Evolutionary conservation across 2,797 vertebrate genomes (phyloP).

Genomic region (Lutjanus argentimaculatus): DNA sequence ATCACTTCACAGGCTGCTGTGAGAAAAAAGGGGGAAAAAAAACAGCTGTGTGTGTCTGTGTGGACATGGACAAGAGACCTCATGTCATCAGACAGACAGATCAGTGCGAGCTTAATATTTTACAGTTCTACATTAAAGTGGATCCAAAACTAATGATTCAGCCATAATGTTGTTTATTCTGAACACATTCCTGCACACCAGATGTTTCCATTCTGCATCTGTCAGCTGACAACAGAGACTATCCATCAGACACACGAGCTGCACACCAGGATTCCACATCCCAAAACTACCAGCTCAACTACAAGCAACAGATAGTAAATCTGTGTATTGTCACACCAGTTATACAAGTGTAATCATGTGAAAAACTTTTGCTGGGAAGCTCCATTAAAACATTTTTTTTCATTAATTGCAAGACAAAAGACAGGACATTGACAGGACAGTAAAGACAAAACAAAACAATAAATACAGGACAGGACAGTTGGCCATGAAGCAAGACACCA

Average conservation of each 20-base stretch:
- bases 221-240: too few relatives aligned
- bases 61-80: background rate
- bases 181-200: background rate
- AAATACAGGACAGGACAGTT: too few relatives aligned
- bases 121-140: background rate
- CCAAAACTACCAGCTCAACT: background rate
- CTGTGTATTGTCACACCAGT: background rate
- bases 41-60: background rate
- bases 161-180: too few relatives aligned
- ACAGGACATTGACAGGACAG: too few relatives aligned
- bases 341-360: too few relatives aligned
- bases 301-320: background rate
- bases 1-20: constrained; percentile 25
- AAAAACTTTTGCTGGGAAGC: too few relatives aligned
- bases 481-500: too few relatives aligned
- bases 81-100: background rate
- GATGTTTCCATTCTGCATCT: background rate
- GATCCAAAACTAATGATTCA: too few relatives aligned
- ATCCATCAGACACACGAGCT: too few relatives aligned
- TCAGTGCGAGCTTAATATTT: background rate
- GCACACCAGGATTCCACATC: background rate
- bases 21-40: background rate
- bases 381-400: too few relatives aligned
- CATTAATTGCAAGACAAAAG: too few relatives aligned
- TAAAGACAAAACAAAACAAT: too few relatives aligned